phyloP scores from a whole-genome alignment of 2,797 vertebrate species.

The Oryzias dopingdopingensis region DNA sequence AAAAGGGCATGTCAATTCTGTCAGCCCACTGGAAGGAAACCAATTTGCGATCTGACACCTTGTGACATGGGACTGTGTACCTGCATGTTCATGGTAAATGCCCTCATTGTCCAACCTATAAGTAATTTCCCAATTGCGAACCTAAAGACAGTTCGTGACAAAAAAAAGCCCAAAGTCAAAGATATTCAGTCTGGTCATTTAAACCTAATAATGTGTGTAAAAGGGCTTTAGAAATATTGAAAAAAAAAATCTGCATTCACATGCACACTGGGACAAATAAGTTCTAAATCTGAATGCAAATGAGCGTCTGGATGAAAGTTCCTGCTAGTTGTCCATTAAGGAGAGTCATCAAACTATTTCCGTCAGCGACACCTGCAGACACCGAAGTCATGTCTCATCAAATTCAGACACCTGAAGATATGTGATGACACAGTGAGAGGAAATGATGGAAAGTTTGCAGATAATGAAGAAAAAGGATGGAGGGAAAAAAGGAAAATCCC shows the following conservation, averaged over 20 bases:
- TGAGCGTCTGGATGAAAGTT: constrained; percentile 53
- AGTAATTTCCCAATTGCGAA: neutral
- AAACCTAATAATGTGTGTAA: neutral
- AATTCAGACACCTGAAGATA: constrained; percentile 49
- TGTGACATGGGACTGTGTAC: constrained; percentile 35
- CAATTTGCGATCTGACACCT: constrained; percentile 72
- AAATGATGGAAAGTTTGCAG: constrained; percentile 4
- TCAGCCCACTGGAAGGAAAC: constrained; percentile 68
- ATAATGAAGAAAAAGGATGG: constrained; percentile 7
- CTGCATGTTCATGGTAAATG: constrained; percentile 33
- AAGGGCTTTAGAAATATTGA: neutral
- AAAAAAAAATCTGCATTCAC: constrained; percentile 2
- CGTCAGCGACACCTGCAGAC: constrained; percentile 59
- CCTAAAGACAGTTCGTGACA: neutral
- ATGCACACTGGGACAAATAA: constrained; percentile 43
- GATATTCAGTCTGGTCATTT: neutral
- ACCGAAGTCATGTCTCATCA: constrained; percentile 65
- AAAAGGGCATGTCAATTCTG: constrained; percentile 69
- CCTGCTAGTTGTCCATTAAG: constrained; percentile 65
- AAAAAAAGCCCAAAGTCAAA: neutral
- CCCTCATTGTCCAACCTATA: constrained; percentile 32
- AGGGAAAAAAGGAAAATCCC: constrained; percentile 1
- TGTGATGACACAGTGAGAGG: constrained; percentile 1
- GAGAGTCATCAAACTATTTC: constrained; percentile 62
- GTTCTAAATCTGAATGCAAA: constrained; percentile 68